Evolutionary conservation across 92 coral and sea anemone species (phyloP).

Genomic region (Micromussa lordhowensis): DNA sequence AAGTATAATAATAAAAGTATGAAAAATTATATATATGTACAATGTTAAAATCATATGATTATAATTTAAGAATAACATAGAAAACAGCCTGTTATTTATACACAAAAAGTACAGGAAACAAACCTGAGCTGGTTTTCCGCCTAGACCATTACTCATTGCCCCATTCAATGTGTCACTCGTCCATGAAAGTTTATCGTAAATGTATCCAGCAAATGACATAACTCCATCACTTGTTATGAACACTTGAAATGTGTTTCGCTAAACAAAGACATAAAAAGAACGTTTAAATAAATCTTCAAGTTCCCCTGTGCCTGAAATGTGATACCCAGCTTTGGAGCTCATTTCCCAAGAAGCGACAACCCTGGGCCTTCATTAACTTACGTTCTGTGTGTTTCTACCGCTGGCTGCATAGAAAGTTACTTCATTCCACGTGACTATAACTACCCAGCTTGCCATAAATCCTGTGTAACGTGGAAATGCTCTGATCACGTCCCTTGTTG

Average conservation of each 20-base stretch:
- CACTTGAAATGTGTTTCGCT: constrained; percentile 81
- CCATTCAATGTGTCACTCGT: constrained; percentile 81
- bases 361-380: not conserved
- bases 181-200: constrained; percentile 85
- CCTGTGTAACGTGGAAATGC: constrained; percentile 60
- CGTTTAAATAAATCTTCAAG: not conserved
- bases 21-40: too few relatives aligned
- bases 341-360: not conserved
- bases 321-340: not conserved
- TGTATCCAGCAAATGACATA: constrained; percentile 67
- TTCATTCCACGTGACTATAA: constrained; percentile 79
- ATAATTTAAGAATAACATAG: too few relatives aligned
- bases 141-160: constrained; percentile 67
- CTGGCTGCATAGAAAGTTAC: constrained; percentile 75
- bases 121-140: constrained; percentile 85
- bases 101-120: not conserved
- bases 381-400: constrained; percentile 37
- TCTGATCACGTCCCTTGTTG: constrained; percentile 59
- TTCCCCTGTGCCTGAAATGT: not conserved
- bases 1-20: too few relatives aligned
- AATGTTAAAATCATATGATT: too few relatives aligned
- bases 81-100: too few relatives aligned
- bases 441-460: constrained; percentile 75
- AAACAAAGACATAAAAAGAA: not conserved
- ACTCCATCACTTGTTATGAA: constrained; percentile 58